Evolutionary conservation across 2,888 invertebrate genomes (phyloP), one percentile per base, ranked within the genome.

Genomic region (Patella ulyssiponensis): DNA sequence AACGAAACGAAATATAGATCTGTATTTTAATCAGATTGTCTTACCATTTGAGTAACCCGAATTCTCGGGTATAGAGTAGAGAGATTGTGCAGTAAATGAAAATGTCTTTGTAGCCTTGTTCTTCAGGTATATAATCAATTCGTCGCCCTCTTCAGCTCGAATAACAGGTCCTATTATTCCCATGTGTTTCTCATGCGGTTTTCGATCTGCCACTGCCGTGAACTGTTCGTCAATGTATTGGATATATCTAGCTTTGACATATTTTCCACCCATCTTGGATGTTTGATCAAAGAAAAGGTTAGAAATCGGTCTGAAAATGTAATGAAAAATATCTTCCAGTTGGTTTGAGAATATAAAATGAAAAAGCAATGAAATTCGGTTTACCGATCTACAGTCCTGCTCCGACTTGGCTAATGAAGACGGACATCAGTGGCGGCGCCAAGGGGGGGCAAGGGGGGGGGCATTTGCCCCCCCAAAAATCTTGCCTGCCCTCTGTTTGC

Each of bases 81-180:
- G 23, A 64, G 20, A 20, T 64, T 86, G 85, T 11, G 84, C 81
- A 23, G 78, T 80, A 11, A 87, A 80, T 3, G 87, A 87, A 44
- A 84, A 84, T 14, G 85, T 81, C 53, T 81, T 76, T 33, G 83
- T 80, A 7, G 85, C 82, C 56, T 77, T 79, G 78, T 88, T 88
- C 9, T 80, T 77, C 9, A 88, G 73, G 17, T 73, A 71, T 11
- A 87, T 76, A n/a, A 81, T 70, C 4, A 87, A 79, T 2, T 75
- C 80, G 53, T 87, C 87, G 9, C 86, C 87, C 20, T 84, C 84
- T 74, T 87, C 85, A 2, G 83, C 86, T 72, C 81, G 75, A 5
- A 87, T 80, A 1, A 84, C 79, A 5, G 87, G 87, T 14, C 87
- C 87, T 58, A 87, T 82, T n/a, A 86, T 72, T 0, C 86, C 86